phyloP scores from a whole-genome alignment of 2,113 vertebrate genomes.

The Silurus asotus region DNA sequence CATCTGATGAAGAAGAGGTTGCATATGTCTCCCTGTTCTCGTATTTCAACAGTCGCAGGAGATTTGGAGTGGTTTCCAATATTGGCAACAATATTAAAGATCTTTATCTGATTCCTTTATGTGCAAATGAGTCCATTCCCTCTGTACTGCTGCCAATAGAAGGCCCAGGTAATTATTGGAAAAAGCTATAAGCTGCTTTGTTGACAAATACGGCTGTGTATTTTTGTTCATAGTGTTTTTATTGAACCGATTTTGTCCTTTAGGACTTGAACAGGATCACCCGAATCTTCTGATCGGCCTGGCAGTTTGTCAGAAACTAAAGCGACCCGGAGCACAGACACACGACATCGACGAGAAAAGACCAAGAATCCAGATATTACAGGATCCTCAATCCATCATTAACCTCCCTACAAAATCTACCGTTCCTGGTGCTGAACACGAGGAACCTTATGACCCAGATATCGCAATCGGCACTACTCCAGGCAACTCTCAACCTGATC shows the following conservation, averaged over 20 bases:
- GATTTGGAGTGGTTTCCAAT: constrained; percentile 95
- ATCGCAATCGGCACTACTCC: constrained; percentile 67
- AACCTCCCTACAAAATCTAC: constrained; percentile 63
- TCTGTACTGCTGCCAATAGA: constrained; percentile 91
- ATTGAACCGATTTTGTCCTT: neutral
- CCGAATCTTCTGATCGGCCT: constrained; percentile 94
- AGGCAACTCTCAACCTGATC: constrained; percentile 73
- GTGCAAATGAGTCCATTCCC: constrained; percentile 87
- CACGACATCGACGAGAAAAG: constrained; percentile 83
- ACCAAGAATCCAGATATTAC: constrained; percentile 66
- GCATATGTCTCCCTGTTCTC: constrained; percentile 98
- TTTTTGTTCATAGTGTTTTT: neutral
- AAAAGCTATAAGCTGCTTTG: constrained; percentile 7
- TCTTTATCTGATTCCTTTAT: constrained; percentile 93
- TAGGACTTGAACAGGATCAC: constrained; percentile 88
- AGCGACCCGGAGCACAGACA: constrained; percentile 68
- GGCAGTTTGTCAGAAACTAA: constrained; percentile 87
- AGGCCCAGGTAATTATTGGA: constrained; percentile 87
- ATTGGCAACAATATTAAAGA: constrained; percentile 91
- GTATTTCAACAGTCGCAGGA: constrained; percentile 95
- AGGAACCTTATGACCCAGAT: constrained; percentile 75
- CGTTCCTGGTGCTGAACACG: constrained; percentile 66
- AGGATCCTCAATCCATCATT: constrained; percentile 69
- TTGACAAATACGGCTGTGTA: neutral
- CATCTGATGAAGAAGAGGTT: constrained; percentile 94